Evolutionary conservation across 2,113 vertebrate species (phyloP).

Genomic region (Anser cygnoides): DNA sequence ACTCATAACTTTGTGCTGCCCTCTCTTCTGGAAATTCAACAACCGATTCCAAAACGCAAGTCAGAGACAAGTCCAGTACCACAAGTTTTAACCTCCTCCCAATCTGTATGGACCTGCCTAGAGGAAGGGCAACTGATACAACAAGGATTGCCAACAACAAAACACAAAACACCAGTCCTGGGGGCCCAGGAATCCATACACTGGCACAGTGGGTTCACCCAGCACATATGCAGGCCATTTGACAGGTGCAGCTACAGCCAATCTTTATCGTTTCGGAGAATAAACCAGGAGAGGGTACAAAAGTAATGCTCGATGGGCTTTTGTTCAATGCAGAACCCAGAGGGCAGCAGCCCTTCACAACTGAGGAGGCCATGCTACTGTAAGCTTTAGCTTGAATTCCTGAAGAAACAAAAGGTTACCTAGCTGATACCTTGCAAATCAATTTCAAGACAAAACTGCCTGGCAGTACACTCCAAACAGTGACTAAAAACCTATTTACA

Average conservation of each 20-base stretch:
- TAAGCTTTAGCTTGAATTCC: not conserved
- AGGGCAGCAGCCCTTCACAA: not conserved
- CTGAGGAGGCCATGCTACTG: fast-evolving
- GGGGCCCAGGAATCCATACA: too few species aligned
- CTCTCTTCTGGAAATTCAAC: not conserved
- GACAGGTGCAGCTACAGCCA: not conserved
- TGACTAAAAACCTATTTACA: not conserved
- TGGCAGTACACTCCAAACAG: not conserved
- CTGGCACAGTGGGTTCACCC: fast-evolving
- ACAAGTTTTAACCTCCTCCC: not conserved
- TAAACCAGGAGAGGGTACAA: not conserved
- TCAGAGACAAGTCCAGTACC: not conserved
- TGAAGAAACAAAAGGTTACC: not conserved
- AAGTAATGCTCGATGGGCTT: not conserved
- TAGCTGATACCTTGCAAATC: not conserved
- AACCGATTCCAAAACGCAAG: not conserved
- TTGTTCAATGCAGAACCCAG: fast-evolving
- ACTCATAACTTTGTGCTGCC: fast-evolving
- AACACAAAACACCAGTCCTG: not conserved
- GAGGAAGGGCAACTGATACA: not conserved
- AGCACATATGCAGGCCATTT: not conserved
- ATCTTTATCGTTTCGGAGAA: not conserved
- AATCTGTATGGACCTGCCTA: not conserved
- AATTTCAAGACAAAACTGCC: not conserved
- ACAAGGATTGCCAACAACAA: not conserved